Evolutionary conservation across 2,113 vertebrate species (phyloP).

Genomic region (Typhlomys cinereus): DNA sequence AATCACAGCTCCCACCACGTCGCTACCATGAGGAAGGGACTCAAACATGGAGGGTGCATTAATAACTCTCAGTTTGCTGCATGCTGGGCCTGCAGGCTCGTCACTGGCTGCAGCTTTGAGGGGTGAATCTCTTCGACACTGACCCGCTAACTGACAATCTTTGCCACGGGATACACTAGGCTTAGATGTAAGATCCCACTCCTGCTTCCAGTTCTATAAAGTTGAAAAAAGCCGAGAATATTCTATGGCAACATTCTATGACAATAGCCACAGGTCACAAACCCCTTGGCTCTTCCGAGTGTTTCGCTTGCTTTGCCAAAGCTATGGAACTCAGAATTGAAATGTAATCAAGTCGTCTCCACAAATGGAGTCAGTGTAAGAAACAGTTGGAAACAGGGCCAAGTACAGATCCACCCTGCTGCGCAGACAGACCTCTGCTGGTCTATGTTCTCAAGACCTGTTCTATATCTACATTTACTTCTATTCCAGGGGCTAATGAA

Average conservation of each 20-base stretch:
- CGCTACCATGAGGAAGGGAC: neutral
- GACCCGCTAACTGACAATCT: neutral
- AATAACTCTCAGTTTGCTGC: neutral
- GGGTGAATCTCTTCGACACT: neutral
- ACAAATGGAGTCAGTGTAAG: neutral
- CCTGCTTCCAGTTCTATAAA: neutral
- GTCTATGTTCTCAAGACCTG: too few relatives aligned
- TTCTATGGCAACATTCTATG: neutral
- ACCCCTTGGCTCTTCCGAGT: neutral
- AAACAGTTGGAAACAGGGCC: too few relatives aligned
- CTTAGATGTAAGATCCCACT: neutral
- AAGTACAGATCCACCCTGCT: neutral
- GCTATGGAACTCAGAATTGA: neutral
- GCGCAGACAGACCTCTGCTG: neutral
- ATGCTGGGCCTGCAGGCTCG: neutral
- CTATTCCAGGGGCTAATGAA: neutral
- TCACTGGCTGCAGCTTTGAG: neutral
- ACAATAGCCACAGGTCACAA: neutral
- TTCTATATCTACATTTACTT: too few relatives aligned
- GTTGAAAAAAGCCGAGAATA: neutral
- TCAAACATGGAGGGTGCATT: neutral
- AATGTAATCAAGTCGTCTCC: neutral
- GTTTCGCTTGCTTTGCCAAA: conserved; percentile 13
- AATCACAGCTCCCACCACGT: neutral
- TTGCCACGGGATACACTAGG: neutral